Percentiles rank a stretch among this genome's conserved stretches.
These are phyloP conservation scores for Patiria miniata DNA, from an alignment of 35 echinoderm and acorn worm species.

Conservation along the genomic window DNA sequence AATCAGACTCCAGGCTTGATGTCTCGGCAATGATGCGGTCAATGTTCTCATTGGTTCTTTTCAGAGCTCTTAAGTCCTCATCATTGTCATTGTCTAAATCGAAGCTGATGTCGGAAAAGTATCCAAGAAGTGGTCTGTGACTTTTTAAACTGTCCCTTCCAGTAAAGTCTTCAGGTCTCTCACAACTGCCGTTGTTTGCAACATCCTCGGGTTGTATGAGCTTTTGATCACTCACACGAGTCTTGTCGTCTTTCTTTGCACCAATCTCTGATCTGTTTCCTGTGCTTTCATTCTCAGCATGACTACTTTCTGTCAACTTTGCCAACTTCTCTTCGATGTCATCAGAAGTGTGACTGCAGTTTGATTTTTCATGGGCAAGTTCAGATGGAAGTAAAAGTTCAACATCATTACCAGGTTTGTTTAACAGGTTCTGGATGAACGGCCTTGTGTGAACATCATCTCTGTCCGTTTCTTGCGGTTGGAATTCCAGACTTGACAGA, in stretches of 20 bases:
- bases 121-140: slow-evolving; percentile 35
- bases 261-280: neutral
- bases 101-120: slow-evolving; percentile 90
- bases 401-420: too few relatives aligned
- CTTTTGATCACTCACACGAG: neutral
- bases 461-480: too few relatives aligned
- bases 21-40: slow-evolving; percentile 49
- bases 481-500: too few relatives aligned
- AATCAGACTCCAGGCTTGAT: slow-evolving; percentile 72
- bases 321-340: neutral
- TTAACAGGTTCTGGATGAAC: too few relatives aligned
- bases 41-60: slow-evolving; percentile 24
- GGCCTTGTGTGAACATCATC: too few relatives aligned
- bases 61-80: slow-evolving; percentile 57
- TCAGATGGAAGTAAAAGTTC: neutral
- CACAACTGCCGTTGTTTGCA: neutral
- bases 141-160: neutral
- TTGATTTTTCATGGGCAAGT: neutral
- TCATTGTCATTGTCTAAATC: slow-evolving; percentile 76
- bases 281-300: neutral
- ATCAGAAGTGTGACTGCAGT: neutral
- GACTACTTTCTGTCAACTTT: neutral
- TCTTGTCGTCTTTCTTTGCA: neutral
- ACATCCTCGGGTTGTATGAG: neutral
- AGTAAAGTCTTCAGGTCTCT: neutral